These are phyloP conservation scores for Chrysoperla carnea DNA, from an alignment of 1,140 invertebrate genomes.

Conservation along the genomic window DNA sequence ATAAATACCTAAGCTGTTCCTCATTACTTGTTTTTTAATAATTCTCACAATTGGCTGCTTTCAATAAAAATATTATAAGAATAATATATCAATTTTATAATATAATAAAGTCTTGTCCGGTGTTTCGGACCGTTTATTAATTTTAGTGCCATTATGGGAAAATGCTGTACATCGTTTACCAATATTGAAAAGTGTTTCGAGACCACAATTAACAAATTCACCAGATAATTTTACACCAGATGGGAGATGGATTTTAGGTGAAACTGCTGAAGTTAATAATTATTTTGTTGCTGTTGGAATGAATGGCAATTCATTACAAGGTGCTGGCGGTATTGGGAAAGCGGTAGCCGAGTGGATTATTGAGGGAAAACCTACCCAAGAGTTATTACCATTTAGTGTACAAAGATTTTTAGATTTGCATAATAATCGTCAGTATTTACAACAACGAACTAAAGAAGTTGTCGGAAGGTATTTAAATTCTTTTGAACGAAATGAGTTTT, in stretches of 20 bases:
- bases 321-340: conserved; percentile 57
- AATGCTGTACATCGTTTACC: conserved; percentile 48
- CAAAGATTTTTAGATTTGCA: conserved; percentile 66
- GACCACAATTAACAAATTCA: conserved; percentile 41
- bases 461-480: conserved; percentile 40
- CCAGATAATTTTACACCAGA: conserved; percentile 67
- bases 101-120: too few species aligned
- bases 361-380: conserved; percentile 40
- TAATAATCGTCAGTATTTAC: conserved; percentile 58
- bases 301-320: conserved; percentile 44
- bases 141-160: conserved; percentile 31
- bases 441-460: conserved; percentile 54
- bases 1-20: too few species aligned
- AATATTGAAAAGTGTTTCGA: conserved; percentile 30
- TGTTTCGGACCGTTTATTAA: too few species aligned
- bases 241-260: conserved; percentile 48
- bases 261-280: conserved; percentile 54
- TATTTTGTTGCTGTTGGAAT: conserved; percentile 68
- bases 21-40: too few species aligned
- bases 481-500: too few species aligned
- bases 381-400: conserved; percentile 47
- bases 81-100: too few species aligned
- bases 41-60: too few species aligned
- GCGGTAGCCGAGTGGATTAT: conserved; percentile 58
- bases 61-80: too few species aligned